Evolutionary conservation across 1,140 invertebrate species (phyloP).

Genomic region (Antheraea pernyi): DNA sequence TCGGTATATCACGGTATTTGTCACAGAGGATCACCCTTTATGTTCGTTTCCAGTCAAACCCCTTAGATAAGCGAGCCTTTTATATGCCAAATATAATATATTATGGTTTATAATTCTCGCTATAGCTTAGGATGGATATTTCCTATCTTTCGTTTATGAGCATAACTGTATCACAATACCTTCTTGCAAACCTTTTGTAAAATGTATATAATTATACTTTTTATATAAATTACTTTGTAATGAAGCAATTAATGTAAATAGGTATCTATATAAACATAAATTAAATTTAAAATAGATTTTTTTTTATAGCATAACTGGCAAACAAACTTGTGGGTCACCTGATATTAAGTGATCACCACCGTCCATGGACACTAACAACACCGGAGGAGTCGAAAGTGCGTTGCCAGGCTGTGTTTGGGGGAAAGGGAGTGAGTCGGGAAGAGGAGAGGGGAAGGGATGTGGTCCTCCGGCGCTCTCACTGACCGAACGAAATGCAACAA

Average conservation of each 20-base stretch:
- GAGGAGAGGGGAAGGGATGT: too few species aligned
- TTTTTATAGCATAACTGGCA: too few species aligned
- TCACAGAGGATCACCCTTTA: constrained; percentile 79
- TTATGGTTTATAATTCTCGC: constrained; percentile 74
- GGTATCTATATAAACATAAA: neutral
- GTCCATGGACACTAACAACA: too few species aligned
- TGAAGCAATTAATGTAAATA: neutral
- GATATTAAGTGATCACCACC: too few species aligned
- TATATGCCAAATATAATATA: constrained; percentile 80
- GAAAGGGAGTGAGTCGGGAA: too few species aligned
- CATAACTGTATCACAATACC: neutral
- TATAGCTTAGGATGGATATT: constrained; percentile 52
- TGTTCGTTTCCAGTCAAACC: constrained; percentile 79
- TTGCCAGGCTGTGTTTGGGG: too few species aligned
- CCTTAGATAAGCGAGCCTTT: constrained; percentile 79
- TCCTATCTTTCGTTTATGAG: neutral
- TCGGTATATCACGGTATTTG: constrained; percentile 78
- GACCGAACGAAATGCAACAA: too few species aligned
- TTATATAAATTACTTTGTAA: neutral
- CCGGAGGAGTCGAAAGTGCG: too few species aligned
- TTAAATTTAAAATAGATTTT: neutral
- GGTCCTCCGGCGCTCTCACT: too few species aligned
- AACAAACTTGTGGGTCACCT: too few species aligned
- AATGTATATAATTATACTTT: neutral
- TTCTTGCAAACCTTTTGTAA: neutral